Evolutionary conservation across 2,888 invertebrate genomes (phyloP).

Genomic region (Epsilonema sp.): DNA sequence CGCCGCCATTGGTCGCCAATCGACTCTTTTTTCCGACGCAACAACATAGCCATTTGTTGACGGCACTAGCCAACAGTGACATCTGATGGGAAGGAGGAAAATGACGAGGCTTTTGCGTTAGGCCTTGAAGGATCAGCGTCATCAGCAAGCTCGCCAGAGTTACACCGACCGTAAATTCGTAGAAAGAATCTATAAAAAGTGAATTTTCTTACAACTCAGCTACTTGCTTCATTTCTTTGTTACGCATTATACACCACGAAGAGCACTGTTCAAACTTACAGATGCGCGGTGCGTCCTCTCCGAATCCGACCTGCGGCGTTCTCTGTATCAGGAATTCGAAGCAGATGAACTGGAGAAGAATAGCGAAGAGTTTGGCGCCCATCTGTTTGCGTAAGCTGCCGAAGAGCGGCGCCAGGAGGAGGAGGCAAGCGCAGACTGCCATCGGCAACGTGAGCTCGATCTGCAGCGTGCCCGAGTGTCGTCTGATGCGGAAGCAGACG

Average conservation of each 20-base stretch:
- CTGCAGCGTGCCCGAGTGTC: background rate
- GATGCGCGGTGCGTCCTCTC: background rate
- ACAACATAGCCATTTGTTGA: background rate
- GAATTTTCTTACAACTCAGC: too few relatives aligned
- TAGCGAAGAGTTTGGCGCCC: background rate
- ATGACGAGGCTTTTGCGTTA: background rate
- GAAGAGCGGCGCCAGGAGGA: background rate
- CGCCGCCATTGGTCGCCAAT: too few relatives aligned
- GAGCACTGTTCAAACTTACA: too few relatives aligned
- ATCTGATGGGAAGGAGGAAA: background rate
- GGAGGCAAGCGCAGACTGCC: background rate
- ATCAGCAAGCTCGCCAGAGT: background rate
- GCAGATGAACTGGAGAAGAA: background rate
- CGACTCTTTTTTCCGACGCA: background rate
- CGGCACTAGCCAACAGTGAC: background rate
- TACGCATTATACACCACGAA: too few relatives aligned
- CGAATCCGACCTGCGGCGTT: background rate
- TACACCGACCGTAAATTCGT: background rate
- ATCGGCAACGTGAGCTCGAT: background rate
- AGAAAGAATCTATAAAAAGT: background rate
- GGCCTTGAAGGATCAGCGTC: background rate
- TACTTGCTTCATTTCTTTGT: too few relatives aligned
- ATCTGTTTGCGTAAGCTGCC: background rate
- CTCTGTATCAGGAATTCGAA: background rate
- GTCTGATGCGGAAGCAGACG: background rate